These are phyloP conservation scores for Camarhynchus parvulus DNA, from an alignment of 2,113 vertebrate species.

Conservation along the genomic window DNA sequence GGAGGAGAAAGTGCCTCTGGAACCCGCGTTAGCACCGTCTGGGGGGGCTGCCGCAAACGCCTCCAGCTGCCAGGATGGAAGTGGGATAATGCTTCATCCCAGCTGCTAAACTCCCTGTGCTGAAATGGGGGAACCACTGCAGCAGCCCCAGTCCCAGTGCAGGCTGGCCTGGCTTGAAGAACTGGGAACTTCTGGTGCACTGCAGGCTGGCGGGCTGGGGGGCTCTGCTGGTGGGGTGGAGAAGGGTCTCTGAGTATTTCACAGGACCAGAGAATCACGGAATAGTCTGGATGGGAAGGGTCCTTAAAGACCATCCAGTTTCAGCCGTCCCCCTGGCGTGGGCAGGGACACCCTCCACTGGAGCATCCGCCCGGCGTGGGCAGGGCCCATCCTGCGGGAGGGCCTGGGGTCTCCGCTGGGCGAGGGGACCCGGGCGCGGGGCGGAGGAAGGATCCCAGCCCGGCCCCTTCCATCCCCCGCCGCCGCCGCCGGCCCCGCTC, in stretches of 20 bases:
- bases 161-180: neutral
- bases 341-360: neutral
- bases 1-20: neutral
- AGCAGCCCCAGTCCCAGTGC: neutral
- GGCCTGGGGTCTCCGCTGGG: neutral
- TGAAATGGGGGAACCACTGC: neutral
- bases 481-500: neutral
- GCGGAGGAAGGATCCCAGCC: neutral
- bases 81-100: neutral
- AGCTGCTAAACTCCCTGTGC: neutral
- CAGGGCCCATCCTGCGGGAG: neutral
- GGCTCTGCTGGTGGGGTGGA: neutral
- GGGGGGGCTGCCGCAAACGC: neutral
- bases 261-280: neutral
- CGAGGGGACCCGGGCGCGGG: neutral
- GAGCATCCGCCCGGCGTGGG: neutral
- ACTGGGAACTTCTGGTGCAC: neutral
- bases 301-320: neutral
- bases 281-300: neutral
- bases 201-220: neutral
- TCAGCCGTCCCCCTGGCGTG: neutral
- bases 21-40: neutral
- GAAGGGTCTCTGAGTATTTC: neutral
- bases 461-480: neutral
- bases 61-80: neutral